These are phyloP conservation scores for Campylomormyrus tamandua DNA, from an alignment of 2,113 vertebrate genomes.

Conservation along the genomic window DNA sequence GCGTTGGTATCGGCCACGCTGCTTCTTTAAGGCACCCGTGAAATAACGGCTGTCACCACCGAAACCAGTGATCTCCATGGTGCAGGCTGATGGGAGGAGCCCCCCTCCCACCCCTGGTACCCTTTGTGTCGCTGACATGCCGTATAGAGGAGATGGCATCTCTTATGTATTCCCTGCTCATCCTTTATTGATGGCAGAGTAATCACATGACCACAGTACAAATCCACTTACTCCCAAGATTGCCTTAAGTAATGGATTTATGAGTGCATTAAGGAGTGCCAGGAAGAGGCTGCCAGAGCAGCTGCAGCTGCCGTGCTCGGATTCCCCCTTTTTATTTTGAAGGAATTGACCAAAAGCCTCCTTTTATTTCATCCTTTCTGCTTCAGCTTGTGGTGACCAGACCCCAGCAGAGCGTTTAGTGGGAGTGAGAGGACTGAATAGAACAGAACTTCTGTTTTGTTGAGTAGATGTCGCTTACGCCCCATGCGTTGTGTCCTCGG, in stretches of 20 bases:
- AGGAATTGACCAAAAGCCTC: constrained; percentile 14
- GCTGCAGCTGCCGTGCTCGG: constrained; percentile 27
- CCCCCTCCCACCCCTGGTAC: not conserved
- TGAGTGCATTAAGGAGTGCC: constrained; percentile 61
- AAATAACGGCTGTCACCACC: constrained; percentile 61
- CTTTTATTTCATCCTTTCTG: not conserved
- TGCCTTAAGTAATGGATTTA: constrained; percentile 73
- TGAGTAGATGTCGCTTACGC: not conserved
- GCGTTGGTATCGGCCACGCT: constrained; percentile 62
- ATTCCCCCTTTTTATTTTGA: not conserved
- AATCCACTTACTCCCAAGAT: constrained; percentile 62
- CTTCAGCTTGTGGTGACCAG: not conserved
- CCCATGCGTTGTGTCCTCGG: not conserved
- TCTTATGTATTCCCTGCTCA: constrained; percentile 57
- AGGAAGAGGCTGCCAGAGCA: constrained; percentile 54
- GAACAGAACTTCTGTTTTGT: not conserved
- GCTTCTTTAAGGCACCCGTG: constrained; percentile 53
- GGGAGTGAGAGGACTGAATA: not conserved
- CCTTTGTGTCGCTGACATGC: constrained; percentile 35
- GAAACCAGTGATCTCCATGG: constrained; percentile 37
- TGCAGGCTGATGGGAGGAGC: constrained; percentile 26
- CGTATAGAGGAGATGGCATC: constrained; percentile 42
- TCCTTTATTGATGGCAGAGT: constrained; percentile 68
- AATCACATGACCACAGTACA: constrained; percentile 63
- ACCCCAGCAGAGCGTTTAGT: not conserved